Conservation (phyloP, 2,797 vertebrate species). For the Bradypodion ventrale region DNA sequence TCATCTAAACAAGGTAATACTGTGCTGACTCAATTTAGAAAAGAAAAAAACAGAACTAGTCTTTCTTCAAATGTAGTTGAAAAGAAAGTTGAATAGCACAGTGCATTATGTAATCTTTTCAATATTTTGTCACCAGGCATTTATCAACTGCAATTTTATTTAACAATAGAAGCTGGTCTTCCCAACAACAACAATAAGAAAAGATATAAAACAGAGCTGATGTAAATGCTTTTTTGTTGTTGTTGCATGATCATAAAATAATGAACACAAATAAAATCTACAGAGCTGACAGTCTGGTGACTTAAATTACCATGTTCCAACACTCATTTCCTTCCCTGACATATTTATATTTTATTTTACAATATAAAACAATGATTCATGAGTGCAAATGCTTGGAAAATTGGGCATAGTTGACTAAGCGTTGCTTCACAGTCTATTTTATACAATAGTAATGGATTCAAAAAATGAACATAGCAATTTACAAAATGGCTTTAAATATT, state of each 20-base stretch:
- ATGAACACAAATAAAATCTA: conserved; percentile 34
- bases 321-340: conserved; percentile 32
- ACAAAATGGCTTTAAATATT: conserved; percentile 37
- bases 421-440: conserved; percentile 30
- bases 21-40: conserved; percentile 2
- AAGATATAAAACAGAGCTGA: conserved; percentile 21
- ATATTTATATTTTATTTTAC: conserved; percentile 51
- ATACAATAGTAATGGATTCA: conserved; percentile 13
- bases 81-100: conserved; percentile 16
- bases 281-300: conserved; percentile 2
- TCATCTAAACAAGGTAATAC: conserved; percentile 14
- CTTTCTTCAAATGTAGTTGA: neutral
- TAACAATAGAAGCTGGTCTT: neutral
- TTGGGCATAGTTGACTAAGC: conserved; percentile 41
- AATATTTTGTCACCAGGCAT: neutral
- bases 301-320: conserved; percentile 47
- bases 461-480: conserved; percentile 21
- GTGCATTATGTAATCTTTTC: neutral
- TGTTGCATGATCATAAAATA: conserved; percentile 29
- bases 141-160: conserved; percentile 21
- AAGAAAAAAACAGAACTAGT: neutral
- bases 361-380: conserved; percentile 34
- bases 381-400: conserved; percentile 44
- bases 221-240: conserved; percentile 21
- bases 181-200: neutral